Evolutionary conservation across 2,888 invertebrate genomes (phyloP), one percentile per base, ranked within the genome.

Genomic region (Petrolisthes manimaculis): DNA sequence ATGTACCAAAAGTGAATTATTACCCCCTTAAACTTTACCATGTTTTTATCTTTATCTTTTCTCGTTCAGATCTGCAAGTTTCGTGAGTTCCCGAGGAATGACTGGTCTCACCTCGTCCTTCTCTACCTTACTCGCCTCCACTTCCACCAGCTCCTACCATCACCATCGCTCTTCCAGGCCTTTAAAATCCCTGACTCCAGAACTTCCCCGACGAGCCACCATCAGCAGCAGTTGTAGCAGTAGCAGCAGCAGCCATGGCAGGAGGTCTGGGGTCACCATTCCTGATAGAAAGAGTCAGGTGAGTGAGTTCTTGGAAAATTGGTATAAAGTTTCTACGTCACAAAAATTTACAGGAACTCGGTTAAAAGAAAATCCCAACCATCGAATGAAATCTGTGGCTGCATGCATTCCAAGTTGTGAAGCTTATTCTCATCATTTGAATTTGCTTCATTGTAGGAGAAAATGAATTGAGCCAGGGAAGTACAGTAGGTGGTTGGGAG

Each of bases 241-340:
- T 37, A 37, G 37, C 37, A 37, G 37, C 37, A 8, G 54, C 74
- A 54, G 12, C 77, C 61, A 84, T 77, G 61, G 56, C 77, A 84
- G 74, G 77, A 84, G 84, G 51, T 5, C 55, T 12, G 53, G 14
- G 14, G n/a, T 12, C 56, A 37, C 56, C 56, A n/a, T 18, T 51
- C 6, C 75, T 9, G 84, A 84, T 37, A 84, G 84, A 77, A 84
- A 84, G n/a, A 51, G 56, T 37, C 84, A 84, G 18, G 84, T 84
- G 37, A 77, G 84, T 71, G 24, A 37, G 37, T 37, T 37, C 37
- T 37, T 37, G 37, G 37, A 2, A 37, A 37, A 2, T 37, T 37
- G 37, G 37, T 37, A 37, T 37, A 37, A 37, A 37, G 0, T 37
- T 37, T 37, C 37, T 2, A 37, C 37, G 37, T 37, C 37, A 37